Evolutionary conservation across 2,797 vertebrate species (phyloP).

Genomic region (Chaunax sp.): DNA sequence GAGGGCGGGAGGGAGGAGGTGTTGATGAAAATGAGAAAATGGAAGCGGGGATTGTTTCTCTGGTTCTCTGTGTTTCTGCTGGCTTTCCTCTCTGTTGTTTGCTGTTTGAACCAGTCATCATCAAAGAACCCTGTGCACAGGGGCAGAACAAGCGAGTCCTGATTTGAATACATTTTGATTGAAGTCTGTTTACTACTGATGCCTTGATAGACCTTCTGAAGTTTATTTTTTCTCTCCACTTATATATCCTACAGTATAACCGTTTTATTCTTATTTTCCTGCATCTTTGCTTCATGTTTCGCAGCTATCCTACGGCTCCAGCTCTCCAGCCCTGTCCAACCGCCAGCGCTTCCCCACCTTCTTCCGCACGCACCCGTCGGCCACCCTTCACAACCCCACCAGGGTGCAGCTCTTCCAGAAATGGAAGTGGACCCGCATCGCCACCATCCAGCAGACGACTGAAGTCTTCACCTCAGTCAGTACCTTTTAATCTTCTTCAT

Average conservation of each 20-base stretch:
- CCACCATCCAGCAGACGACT: conserved; percentile 95
- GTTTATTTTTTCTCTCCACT: conserved; percentile 54
- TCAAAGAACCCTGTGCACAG: conserved; percentile 50
- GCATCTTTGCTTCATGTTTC: not conserved
- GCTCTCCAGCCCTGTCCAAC: conserved; percentile 91
- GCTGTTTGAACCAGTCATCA: conserved; percentile 51
- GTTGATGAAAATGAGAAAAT: conserved; percentile 43
- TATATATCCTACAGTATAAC: not conserved
- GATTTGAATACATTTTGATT: conserved; percentile 56
- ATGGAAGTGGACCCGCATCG: conserved; percentile 94
- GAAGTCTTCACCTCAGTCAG: conserved; percentile 95
- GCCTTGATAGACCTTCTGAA: conserved; percentile 72
- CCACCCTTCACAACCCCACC: conserved; percentile 93
- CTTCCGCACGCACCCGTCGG: conserved; percentile 92
- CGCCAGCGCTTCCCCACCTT: conserved; percentile 94
- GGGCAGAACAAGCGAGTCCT: conserved; percentile 42
- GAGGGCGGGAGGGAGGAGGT: conserved; percentile 7
- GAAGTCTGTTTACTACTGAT: conserved; percentile 78
- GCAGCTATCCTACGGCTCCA: conserved; percentile 93
- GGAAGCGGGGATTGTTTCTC: conserved; percentile 33
- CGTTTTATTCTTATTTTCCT: not conserved
- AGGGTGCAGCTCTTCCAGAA: conserved; percentile 92
- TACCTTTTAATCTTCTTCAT: conserved; percentile 19
- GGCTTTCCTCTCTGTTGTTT: conserved; percentile 76
- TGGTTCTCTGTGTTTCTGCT: conserved; percentile 38